phyloP scores from a whole-genome alignment of 2,113 vertebrate genomes.

The Ovis canadensis region DNA sequence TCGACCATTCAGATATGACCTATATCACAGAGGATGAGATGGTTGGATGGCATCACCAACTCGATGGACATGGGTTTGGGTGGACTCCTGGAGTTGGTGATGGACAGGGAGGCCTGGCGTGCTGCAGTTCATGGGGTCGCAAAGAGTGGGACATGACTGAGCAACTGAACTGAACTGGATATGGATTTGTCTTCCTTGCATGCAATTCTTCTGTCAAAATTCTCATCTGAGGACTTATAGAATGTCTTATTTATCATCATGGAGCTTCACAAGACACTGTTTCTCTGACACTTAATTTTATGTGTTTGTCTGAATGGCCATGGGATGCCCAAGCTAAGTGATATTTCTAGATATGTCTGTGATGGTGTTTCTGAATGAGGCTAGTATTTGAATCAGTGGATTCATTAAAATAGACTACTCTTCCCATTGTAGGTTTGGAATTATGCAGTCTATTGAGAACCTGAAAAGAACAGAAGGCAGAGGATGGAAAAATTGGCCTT shows the following conservation, averaged over 20 bases:
- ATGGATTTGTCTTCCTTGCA: neutral
- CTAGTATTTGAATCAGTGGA: neutral
- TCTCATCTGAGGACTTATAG: neutral
- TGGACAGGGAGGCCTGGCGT: no score
- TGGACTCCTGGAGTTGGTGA: no score
- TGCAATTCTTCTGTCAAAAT: neutral
- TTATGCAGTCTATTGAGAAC: neutral
- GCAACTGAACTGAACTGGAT: neutral
- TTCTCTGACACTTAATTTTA: neutral
- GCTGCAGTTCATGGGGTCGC: accelerated
- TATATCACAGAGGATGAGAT: no score
- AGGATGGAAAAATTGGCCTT: neutral
- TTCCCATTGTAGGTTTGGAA: neutral
- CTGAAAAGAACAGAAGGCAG: neutral
- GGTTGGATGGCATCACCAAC: no score
- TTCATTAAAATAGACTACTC: neutral
- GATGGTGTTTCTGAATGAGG: neutral
- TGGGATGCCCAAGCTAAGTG: neutral
- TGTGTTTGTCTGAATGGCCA: neutral
- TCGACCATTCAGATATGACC: no score
- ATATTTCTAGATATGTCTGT: neutral
- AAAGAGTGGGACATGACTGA: no score
- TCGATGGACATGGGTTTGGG: no score
- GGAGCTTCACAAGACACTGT: neutral
- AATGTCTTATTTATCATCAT: neutral